These are phyloP conservation scores for Myanophis thanlyinensis DNA, from an alignment of 2,113 vertebrate genomes.

Conservation along the genomic window DNA sequence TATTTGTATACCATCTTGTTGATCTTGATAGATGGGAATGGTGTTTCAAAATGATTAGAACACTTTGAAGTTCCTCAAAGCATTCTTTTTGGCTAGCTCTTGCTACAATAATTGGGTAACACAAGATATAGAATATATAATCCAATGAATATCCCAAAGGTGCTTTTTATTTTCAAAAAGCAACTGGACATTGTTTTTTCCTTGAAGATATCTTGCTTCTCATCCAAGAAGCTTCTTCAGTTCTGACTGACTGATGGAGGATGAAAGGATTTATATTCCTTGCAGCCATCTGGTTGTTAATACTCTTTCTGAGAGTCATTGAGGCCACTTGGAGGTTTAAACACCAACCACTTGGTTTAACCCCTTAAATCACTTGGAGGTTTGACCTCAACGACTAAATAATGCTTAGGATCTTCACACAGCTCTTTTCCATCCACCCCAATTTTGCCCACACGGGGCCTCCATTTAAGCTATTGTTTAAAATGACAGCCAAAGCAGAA, in stretches of 20 bases:
- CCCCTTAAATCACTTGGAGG: too few relatives aligned
- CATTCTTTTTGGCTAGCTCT: constrained; percentile 22
- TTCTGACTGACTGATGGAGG: background rate
- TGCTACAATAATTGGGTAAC: constrained; percentile 29
- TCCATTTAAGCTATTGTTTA: background rate
- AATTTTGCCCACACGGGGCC: too few relatives aligned
- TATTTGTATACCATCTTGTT: background rate
- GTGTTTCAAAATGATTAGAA: constrained; percentile 20
- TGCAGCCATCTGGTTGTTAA: background rate
- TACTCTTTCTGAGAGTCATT: background rate
- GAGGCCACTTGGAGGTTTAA: too few relatives aligned
- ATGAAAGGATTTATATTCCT: background rate
- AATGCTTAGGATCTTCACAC: background rate
- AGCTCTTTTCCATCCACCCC: too few relatives aligned
- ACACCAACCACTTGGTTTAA: too few relatives aligned
- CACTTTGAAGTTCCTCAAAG: constrained; percentile 17
- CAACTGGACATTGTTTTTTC: too few relatives aligned
- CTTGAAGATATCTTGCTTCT: background rate
- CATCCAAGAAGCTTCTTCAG: background rate
- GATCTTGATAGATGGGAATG: background rate
- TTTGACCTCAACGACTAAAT: background rate
- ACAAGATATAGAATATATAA: background rate
- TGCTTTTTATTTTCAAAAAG: background rate
- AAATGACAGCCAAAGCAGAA: background rate
- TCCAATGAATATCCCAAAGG: background rate